Evolutionary conservation across 2,113 vertebrate species (phyloP).

Genomic region (Gopherus evgoodei): DNA sequence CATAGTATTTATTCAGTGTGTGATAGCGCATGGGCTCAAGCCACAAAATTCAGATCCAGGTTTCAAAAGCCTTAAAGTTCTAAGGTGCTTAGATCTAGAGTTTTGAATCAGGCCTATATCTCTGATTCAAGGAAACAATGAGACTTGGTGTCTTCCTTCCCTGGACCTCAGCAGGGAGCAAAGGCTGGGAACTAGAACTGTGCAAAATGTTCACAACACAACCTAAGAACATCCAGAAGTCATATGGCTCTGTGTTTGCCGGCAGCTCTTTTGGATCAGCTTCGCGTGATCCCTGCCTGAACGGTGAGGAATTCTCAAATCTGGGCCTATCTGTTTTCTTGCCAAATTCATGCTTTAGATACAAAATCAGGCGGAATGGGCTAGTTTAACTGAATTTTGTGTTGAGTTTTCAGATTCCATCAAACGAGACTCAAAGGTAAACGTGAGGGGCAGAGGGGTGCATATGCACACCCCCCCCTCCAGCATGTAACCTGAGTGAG

Average conservation of each 20-base stretch:
- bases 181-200: not conserved
- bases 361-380: not conserved
- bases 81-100: not conserved
- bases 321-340: not conserved
- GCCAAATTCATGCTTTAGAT: not conserved
- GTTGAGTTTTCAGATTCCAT: not conserved
- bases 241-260: not conserved
- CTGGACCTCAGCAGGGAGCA: not conserved
- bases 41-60: not conserved
- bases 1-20: not conserved
- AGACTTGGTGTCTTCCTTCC: not conserved
- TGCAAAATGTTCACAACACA: fast-evolving
- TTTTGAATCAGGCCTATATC: not conserved
- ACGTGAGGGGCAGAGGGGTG: not conserved
- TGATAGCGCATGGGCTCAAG: not conserved
- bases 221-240: not conserved
- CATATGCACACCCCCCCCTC: too few species aligned
- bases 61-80: not conserved
- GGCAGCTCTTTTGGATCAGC: not conserved
- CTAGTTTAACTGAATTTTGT: not conserved
- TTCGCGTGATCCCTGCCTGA: not conserved
- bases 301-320: not conserved
- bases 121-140: not conserved
- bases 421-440: not conserved
- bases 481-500: not conserved